A percentile compares a stretch with the other conserved stretches of the same genome.
Conservation (phyloP, 2,888 invertebrate genomes). For the Himalopsyche japonica region DNA sequence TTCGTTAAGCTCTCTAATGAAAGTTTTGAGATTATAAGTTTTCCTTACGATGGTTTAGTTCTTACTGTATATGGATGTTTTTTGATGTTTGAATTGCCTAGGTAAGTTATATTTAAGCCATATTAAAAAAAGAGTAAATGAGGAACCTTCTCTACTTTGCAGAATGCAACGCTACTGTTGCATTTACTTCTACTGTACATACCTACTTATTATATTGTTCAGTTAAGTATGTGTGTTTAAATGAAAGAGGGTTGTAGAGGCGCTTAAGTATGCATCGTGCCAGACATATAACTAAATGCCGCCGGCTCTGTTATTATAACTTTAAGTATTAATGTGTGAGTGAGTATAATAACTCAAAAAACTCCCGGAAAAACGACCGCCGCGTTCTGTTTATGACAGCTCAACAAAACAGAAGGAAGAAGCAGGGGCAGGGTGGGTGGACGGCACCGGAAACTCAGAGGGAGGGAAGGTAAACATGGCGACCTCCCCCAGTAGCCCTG, state of each 20-base stretch:
- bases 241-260: not conserved
- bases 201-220: no score
- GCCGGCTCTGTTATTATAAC: conserved; percentile 21
- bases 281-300: conserved; percentile 24
- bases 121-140: no score
- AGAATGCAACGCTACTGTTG: no score
- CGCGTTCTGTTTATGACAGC: conserved; percentile 40
- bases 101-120: no score
- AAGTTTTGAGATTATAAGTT: no score
- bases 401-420: conserved; percentile 38
- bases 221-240: not conserved
- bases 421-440: conserved; percentile 11
- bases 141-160: no score
- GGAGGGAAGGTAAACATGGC: conserved; percentile 31
- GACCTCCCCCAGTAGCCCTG: conserved; percentile 7
- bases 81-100: no score
- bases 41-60: no score
- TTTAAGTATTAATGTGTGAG: conserved; percentile 24
- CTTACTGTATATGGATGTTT: no score
- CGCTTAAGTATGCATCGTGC: not conserved
- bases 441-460: conserved; percentile 21
- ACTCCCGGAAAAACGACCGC: conserved; percentile 38
- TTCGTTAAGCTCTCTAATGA: no score
- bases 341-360: conserved; percentile 41
- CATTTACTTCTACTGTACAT: no score